Conservation (phyloP, 2,888 invertebrate genomes). For the Parnassius apollo region DNA sequence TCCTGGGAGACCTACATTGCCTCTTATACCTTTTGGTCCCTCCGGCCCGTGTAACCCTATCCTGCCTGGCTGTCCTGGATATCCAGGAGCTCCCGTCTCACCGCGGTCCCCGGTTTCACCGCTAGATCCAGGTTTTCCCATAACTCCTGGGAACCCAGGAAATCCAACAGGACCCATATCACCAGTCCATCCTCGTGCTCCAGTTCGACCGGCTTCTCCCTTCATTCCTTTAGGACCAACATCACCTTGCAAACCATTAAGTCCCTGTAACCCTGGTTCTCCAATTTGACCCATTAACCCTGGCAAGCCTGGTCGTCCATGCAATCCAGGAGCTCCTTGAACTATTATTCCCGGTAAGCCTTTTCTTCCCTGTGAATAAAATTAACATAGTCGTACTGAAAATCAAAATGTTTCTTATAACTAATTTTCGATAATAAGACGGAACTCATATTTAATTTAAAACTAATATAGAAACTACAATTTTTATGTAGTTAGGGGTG, state of each 20-base stretch:
- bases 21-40: slow-evolving; percentile 52
- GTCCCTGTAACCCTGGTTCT: slow-evolving; percentile 69
- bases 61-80: slow-evolving; percentile 88
- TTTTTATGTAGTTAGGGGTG: too few relatives aligned
- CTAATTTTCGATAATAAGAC: too few relatives aligned
- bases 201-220: slow-evolving; percentile 77
- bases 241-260: slow-evolving; percentile 57
- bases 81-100: slow-evolving; percentile 75
- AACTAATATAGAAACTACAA: too few relatives aligned
- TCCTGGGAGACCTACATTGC: slow-evolving; percentile 48
- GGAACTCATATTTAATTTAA: too few relatives aligned
- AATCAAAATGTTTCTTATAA: too few relatives aligned
- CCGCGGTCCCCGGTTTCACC: slow-evolving; percentile 64
- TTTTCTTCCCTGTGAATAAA: slow-evolving; percentile 59
- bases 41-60: slow-evolving; percentile 71
- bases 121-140: slow-evolving; percentile 50
- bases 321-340: slow-evolving; percentile 85
- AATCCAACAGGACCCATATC: slow-evolving; percentile 59
- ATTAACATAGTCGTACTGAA: too few relatives aligned
- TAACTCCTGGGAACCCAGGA: slow-evolving; percentile 66
- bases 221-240: slow-evolving; percentile 77
- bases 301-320: slow-evolving; percentile 87
- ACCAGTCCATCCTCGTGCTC: slow-evolving; percentile 61
- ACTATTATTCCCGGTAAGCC: slow-evolving; percentile 56
- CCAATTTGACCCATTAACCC: slow-evolving; percentile 84